Conservation (phyloP, 2,888 invertebrate genomes). For the Sphaeridia pumilis region DNA sequence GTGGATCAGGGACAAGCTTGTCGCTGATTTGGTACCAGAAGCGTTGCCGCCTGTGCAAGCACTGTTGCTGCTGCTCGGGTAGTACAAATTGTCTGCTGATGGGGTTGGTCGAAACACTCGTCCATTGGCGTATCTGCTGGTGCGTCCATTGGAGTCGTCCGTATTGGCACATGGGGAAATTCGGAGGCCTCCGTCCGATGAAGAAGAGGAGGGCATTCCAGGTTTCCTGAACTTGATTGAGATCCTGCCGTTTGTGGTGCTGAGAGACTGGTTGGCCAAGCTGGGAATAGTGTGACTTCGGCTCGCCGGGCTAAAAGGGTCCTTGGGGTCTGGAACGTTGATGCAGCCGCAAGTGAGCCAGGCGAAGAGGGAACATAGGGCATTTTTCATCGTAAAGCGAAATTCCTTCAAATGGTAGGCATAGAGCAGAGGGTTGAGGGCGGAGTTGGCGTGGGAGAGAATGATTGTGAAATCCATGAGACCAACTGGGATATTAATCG, state of each 20-base stretch:
- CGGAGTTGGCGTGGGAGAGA: conserved; percentile 85
- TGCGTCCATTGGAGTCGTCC: not conserved
- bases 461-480: conserved; percentile 74
- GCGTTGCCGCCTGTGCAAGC: too few relatives aligned
- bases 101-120: conserved; percentile 4
- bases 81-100: conserved; percentile 20
- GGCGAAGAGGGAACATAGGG: conserved; percentile 43
- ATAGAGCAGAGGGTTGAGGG: conserved; percentile 69
- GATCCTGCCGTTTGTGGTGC: conserved; percentile 22
- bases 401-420: conserved; percentile 86
- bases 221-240: conserved; percentile 33
- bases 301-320: conserved; percentile 27
- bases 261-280: conserved; percentile 19
- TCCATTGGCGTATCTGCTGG: conserved; percentile 3
- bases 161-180: conserved; percentile 21
- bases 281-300: conserved; percentile 34
- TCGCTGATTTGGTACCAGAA: too few relatives aligned
- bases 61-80: too few relatives aligned
- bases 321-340: conserved; percentile 23
- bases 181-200: conserved; percentile 5
- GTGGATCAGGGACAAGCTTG: conserved; percentile 24
- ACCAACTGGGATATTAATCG: conserved; percentile 49
- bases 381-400: conserved; percentile 61
- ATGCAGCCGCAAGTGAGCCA: conserved; percentile 30
- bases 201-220: not conserved